Percentiles rank a stretch among this genome's conserved stretches.
These are phyloP conservation scores for Uromys caudimaculatus DNA, from an alignment of 2,797 vertebrate species.

Conservation along the genomic window DNA sequence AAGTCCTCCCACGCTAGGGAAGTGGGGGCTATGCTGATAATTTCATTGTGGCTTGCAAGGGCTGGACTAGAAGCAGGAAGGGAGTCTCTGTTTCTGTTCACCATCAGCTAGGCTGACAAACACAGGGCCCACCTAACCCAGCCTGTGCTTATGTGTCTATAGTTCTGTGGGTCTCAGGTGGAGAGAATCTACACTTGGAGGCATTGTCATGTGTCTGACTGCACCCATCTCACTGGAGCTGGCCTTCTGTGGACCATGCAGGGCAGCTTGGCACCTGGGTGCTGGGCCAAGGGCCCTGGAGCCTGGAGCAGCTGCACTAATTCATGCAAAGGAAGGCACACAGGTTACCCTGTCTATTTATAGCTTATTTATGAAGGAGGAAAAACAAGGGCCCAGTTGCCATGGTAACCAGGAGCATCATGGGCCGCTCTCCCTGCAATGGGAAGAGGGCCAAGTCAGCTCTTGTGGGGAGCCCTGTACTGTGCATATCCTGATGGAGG, in stretches of 20 bases:
- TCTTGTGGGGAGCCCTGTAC: background rate
- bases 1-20: background rate
- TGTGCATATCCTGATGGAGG: conserved; percentile 29
- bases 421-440: conserved; percentile 55
- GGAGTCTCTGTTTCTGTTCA: background rate
- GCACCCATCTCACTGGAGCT: background rate
- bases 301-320: conserved; percentile 75
- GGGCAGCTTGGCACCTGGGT: background rate
- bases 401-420: conserved; percentile 78
- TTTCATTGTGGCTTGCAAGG: background rate
- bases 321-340: conserved; percentile 79
- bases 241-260: background rate
- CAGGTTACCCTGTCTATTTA: conserved; percentile 81
- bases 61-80: background rate
- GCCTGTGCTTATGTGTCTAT: background rate
- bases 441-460: conserved; percentile 76
- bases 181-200: background rate
- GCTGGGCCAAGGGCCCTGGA: conserved; percentile 52
- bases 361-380: conserved; percentile 82
- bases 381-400: conserved; percentile 80
- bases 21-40: background rate
- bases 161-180: background rate
- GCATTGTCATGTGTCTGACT: background rate
- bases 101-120: background rate
- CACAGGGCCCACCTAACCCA: background rate